Evolutionary conservation across 1,140 invertebrate species (phyloP), one percentile per base, ranked within the genome.

Genomic region (Neodiprion lecontei): DNA sequence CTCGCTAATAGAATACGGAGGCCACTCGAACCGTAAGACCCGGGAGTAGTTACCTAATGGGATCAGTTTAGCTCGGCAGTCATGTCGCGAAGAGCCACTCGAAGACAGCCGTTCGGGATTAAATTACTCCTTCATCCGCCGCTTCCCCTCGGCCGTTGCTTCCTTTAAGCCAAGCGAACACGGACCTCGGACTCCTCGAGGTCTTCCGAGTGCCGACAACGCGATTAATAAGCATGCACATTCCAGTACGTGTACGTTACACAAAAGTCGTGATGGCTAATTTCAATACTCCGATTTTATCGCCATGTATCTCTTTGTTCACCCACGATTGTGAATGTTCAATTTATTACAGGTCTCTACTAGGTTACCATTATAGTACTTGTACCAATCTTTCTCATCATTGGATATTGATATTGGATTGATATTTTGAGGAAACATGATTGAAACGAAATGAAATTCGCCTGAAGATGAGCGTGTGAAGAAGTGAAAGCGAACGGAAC

Each of bases 321-420:
- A 81, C 80, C 76, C 77, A 75, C 79, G 78, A 81, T 81, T 81
- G 79, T 80, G 75, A 74, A 81, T 76, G 77, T 78, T 53, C 50
- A 53, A 14, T 53, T 21, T 21, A 21, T 21, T 21, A 21, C 17
- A 21, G 17, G 17, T 21, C 17, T 21, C 17, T 21, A 21, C 17
- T 21, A 1, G 17, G 17, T 21, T 21, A 21, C 17, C 17, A 21
- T 21, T 21, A 21, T 21, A 40, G 28, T 40, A 40, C 28, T 40
- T 40, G 28, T 5, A 40, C 28, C 28, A 40, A 40, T 2, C 5
- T 40, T 40, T 40, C 28, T 40, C 28, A 5, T 40, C 1, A 40
- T 40, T 40, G 28, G 28, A 40, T 21, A 21, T 3, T 5, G 28
- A 40, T 40, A 40, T 40, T 40, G 28, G 5, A 40, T 2, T 40